Base-by-base conservation (phyloP, 2,797 vertebrate species). In the Onychomys torridus region DNA sequence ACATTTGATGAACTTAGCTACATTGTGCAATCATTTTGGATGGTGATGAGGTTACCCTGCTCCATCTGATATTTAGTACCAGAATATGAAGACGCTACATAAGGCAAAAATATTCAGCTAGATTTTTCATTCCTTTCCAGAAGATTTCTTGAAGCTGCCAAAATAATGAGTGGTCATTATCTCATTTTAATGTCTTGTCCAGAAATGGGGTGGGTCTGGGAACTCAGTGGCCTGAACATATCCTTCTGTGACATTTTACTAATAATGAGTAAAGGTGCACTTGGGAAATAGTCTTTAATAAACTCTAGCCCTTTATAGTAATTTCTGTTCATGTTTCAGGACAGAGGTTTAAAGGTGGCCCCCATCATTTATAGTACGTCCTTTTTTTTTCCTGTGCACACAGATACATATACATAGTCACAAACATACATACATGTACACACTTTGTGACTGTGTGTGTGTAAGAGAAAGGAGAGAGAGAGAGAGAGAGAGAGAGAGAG, bases 171-270 rank as follows among this genome's bases (percentile, higher is more conserved):
- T 96, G 89, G 61, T 78, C 76, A 69, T 95, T 95, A 96, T 93
- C 89, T 97, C 82, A 90, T 73, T 93, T 91, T 92, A 93, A 57
- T 94, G 34, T 91, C 94, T 90, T 93, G 67, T 89, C 82, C 79
- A 94, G 79, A 95, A 95, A 91, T 61, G 40, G 92, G 92, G 76
- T 95, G 71, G 17, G 23, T 94, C 90, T 97, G 79, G 76, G 83
- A 96, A 93, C 59, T 94, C 19, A 1, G 37, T 81, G 93, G 92
- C 55, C 90, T 43, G 46, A 95, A 89, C 49, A 61, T 63, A 90
- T 59, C 73, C 78, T 94, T 91, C 73, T 2, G 9, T 95, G 92
- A 81, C 78, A 77, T 93, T 93, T 89, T 57, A 52, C 76, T 94
- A 95, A 84, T 85, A 84, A 91, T 32, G 17, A 93, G 69, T 10